Conservation (phyloP, 2,113 vertebrate species). For the Arvicanthis niloticus region DNA sequence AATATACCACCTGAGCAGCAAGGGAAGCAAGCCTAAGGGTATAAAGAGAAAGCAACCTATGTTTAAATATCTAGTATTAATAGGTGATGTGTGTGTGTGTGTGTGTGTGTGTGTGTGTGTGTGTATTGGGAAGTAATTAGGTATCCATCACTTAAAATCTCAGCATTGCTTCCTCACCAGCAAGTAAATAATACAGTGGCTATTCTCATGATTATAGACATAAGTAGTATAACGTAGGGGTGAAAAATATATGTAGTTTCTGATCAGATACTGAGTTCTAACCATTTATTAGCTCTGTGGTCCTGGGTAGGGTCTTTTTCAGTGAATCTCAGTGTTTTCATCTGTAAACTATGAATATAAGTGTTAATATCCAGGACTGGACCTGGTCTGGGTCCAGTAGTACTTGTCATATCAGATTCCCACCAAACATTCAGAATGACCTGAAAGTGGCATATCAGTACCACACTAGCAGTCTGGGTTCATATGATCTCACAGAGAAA, state of each 20-base stretch:
- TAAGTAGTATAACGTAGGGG: not conserved
- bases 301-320: slow-evolving; percentile 17
- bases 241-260: slow-evolving; percentile 20
- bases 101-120: not conserved
- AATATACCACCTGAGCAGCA: slow-evolving; percentile 4
- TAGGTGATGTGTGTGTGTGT: slow-evolving; percentile 3
- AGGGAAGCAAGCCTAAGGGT: slow-evolving; percentile 21
- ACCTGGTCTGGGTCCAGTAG: not conserved
- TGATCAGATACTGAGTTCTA: not conserved
- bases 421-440: not conserved
- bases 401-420: not conserved
- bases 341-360: not conserved
- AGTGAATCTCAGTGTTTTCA: slow-evolving; percentile 19
- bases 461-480: not conserved
- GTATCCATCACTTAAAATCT: not conserved
- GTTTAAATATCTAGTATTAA: slow-evolving; percentile 71
- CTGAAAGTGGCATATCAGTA: not conserved
- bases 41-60: slow-evolving; percentile 7
- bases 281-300: not conserved
- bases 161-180: slow-evolving; percentile 48
- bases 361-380: not conserved
- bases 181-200: slow-evolving; percentile 20
- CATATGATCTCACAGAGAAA: not conserved
- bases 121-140: slow-evolving; percentile 45
- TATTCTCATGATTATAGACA: slow-evolving; percentile 31